Evolutionary conservation across 2,888 invertebrate genomes (phyloP).

Genomic region (Synanthedon tipuliformis): DNA sequence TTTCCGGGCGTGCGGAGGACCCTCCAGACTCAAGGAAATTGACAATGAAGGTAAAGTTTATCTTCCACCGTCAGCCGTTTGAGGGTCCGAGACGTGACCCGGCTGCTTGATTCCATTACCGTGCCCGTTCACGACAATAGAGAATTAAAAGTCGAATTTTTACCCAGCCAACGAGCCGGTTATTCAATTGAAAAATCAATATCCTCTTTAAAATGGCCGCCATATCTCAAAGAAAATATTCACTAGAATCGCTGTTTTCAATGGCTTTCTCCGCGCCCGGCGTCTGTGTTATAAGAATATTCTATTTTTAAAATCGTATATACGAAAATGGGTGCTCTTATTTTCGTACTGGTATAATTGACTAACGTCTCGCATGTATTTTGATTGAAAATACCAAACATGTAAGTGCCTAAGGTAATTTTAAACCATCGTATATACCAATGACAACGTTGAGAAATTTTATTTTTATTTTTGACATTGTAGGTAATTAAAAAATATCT

Average conservation of each 20-base stretch:
- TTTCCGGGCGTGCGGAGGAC: constrained; percentile 47
- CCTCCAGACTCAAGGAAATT: constrained; percentile 58
- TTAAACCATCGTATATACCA: too few relatives aligned
- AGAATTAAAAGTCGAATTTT: constrained; percentile 55
- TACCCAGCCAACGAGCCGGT: constrained; percentile 40
- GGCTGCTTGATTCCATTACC: constrained; percentile 53
- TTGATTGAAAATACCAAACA: too few relatives aligned
- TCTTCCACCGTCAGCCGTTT: constrained; percentile 60
- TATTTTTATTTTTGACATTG: too few relatives aligned
- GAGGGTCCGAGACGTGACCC: constrained; percentile 56
- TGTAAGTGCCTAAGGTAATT: too few relatives aligned
- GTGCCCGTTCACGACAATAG: constrained; percentile 35
- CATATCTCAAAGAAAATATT: constrained; percentile 9
- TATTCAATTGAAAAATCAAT: constrained; percentile 53
- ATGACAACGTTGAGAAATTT: too few relatives aligned
- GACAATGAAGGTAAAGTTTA: constrained; percentile 67
- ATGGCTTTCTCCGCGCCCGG: too few relatives aligned
- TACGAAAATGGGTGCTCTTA: too few relatives aligned
- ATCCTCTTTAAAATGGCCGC: constrained; percentile 13
- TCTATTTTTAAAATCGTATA: too few relatives aligned
- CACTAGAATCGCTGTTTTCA: neutral
- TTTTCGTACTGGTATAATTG: too few relatives aligned
- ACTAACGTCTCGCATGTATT: too few relatives aligned
- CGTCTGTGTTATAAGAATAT: too few relatives aligned
- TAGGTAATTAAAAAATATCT: too few relatives aligned